phyloP scores from a whole-genome alignment of 2,888 invertebrate genomes.

The Conops quadrifasciatus region DNA sequence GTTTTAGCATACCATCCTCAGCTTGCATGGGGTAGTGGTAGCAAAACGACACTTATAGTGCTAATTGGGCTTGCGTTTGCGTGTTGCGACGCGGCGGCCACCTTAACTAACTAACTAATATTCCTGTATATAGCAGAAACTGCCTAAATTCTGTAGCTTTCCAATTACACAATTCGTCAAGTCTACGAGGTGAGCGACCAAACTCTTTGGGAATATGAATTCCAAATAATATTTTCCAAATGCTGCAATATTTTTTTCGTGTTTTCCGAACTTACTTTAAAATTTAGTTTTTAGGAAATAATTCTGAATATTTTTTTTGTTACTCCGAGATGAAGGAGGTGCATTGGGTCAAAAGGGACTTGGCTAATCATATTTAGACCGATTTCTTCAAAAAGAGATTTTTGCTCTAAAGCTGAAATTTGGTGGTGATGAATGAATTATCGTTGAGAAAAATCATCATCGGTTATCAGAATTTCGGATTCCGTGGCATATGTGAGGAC shows the following conservation, averaged over 20 bases:
- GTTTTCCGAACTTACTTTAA: neutral
- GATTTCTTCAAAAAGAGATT: slow-evolving; percentile 40
- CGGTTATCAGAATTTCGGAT: slow-evolving; percentile 18
- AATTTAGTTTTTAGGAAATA: slow-evolving; percentile 24
- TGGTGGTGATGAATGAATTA: no score
- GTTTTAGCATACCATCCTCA: no score
- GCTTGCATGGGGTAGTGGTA: no score
- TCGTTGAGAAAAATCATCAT: slow-evolving; percentile 29
- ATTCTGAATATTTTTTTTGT: slow-evolving; percentile 37
- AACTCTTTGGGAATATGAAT: neutral
- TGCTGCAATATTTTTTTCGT: neutral
- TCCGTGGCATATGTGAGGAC: slow-evolving; percentile 30
- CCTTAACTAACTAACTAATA: no score
- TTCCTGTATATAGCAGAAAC: no score
- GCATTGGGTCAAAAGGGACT: slow-evolving; percentile 49
- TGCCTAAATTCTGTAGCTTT: slow-evolving; percentile 27
- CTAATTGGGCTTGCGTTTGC: no score
- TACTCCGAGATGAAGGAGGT: slow-evolving; percentile 45
- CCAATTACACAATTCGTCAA: neutral
- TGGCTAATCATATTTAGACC: slow-evolving; percentile 45
- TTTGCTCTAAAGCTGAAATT: slow-evolving; percentile 27
- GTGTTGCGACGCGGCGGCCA: no score
- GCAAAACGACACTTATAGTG: no score
- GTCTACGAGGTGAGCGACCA: neutral
- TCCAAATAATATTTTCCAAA: neutral